These are phyloP conservation scores for Drosophila bunnanda DNA, from an alignment of 2,888 invertebrate genomes.

Conservation along the genomic window DNA sequence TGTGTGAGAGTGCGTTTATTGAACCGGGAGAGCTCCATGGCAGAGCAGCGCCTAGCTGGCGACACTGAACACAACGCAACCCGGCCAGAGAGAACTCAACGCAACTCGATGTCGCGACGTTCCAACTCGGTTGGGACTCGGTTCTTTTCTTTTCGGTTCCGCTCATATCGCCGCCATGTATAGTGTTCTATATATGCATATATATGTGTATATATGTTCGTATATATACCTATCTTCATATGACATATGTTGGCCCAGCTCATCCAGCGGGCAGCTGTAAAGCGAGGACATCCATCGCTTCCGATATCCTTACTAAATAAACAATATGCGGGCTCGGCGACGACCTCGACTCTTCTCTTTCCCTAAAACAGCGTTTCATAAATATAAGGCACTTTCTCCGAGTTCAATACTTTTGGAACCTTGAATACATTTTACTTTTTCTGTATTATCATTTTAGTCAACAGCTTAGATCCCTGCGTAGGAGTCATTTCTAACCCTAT, in stretches of 20 bases:
- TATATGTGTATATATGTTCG: not conserved
- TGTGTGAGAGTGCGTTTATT: constrained; percentile 62
- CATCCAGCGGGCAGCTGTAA: constrained; percentile 37
- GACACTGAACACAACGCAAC: constrained; percentile 60
- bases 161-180: constrained; percentile 37
- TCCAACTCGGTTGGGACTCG: constrained; percentile 21
- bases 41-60: constrained; percentile 73
- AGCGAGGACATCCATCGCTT: constrained; percentile 50
- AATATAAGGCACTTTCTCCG: constrained; percentile 2
- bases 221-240: constrained; percentile 26
- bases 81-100: constrained; percentile 43
- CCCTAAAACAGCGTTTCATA: constrained; percentile 10
- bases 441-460: too few species aligned
- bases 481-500: too few species aligned
- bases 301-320: constrained; percentile 78
- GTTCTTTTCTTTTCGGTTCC: constrained; percentile 46
- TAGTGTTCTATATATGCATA: constrained; percentile 13
- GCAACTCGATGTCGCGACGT: constrained; percentile 26
- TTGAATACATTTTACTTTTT: not conserved
- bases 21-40: constrained; percentile 61
- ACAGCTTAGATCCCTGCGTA: too few species aligned
- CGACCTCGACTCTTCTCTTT: constrained; percentile 23
- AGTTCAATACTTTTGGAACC: not conserved
- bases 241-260: constrained; percentile 56
- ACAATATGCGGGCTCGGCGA: constrained; percentile 71